Conservation (phyloP, 2,113 vertebrate species). For the Maccullochella peelii region DNA sequence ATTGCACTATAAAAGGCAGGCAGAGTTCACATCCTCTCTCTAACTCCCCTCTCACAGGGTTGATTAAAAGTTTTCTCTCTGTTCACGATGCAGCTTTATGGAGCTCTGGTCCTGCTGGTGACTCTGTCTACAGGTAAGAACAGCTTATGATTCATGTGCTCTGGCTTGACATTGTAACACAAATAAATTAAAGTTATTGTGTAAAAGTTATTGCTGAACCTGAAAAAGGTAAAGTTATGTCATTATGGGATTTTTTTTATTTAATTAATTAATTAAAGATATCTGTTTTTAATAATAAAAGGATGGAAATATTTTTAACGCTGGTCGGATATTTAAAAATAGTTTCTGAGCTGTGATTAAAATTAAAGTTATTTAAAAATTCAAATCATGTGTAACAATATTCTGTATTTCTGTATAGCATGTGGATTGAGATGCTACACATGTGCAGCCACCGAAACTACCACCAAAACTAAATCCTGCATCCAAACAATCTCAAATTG, state of each 20-base stretch:
- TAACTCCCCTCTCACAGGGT: not conserved
- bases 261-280: no score
- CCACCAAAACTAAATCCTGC: not conserved
- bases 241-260: no score
- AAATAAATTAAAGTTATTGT: not conserved
- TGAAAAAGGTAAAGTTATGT: not conserved
- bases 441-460: fast-evolving
- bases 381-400: not conserved
- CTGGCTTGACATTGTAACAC: not conserved
- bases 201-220: not conserved
- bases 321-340: no score
- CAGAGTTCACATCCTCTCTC: not conserved
- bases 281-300: no score
- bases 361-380: no score
- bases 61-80: not conserved
- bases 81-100: conserved; percentile 11
- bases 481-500: not conserved
- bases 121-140: conserved; percentile 24
- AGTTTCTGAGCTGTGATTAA: no score
- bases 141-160: not conserved
- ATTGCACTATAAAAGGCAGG: not conserved
- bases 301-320: not conserved
- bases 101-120: conserved; percentile 3
- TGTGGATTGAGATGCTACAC: conserved; percentile 22
- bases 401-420: conserved; percentile 9